phyloP scores from a whole-genome alignment of 1,140 invertebrate genomes.

The Meloidogyne floridensis region DNA sequence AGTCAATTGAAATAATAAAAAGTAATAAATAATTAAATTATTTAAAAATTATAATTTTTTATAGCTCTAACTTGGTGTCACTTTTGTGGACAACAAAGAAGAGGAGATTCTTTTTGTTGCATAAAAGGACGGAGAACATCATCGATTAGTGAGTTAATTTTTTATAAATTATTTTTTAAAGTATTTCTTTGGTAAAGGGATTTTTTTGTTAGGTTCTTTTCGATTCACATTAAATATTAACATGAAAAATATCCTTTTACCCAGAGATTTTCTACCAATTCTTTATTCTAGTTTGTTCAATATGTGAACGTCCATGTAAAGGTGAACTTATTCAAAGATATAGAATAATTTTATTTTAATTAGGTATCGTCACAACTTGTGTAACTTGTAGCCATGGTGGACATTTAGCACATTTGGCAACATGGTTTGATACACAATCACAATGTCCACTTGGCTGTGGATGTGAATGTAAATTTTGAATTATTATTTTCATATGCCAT shows the following conservation, averaged over 20 bases:
- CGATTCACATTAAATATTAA: no score
- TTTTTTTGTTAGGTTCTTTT: not conserved
- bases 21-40: conserved; percentile 10
- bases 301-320: conserved; percentile 38
- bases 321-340: conserved; percentile 15
- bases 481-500: not conserved
- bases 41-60: conserved; percentile 7
- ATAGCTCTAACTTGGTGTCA: conserved; percentile 24
- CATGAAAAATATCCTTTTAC: no score
- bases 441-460: conserved; percentile 37
- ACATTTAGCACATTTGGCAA: conserved; percentile 30
- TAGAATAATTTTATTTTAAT: not conserved
- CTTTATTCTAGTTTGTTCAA: conserved; percentile 33
- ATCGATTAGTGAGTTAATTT: not conserved
- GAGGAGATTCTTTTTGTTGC: not conserved
- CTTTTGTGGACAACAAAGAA: conserved; percentile 24
- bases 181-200: conserved; percentile 10
- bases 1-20: conserved; percentile 20
- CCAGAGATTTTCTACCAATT: not conserved
- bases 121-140: conserved; percentile 27
- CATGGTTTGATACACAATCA: conserved; percentile 39
- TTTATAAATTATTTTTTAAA: not conserved
- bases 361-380: conserved; percentile 32
- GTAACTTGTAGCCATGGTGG: conserved; percentile 35
- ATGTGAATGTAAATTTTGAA: conserved; percentile 43